phyloP scores from a whole-genome alignment of 2,888 invertebrate species.

The Lepidocyrtoides sp. region DNA sequence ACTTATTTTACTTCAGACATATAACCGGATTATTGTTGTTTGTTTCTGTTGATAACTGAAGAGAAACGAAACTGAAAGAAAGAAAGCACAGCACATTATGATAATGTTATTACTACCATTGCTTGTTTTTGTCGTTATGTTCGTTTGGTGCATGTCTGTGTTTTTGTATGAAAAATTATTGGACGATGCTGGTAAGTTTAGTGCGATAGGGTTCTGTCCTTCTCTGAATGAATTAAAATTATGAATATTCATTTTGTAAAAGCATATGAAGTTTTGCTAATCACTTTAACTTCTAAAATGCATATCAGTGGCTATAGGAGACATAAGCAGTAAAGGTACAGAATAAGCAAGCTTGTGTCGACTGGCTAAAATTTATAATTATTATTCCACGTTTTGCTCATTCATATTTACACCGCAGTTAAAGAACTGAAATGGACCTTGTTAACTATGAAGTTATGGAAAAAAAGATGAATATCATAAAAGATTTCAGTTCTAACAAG shows the following conservation, averaged over 20 bases:
- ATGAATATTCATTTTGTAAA: conserved; percentile 26
- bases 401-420: not conserved
- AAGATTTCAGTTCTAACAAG: not conserved
- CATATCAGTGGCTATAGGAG: too few species aligned
- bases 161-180: not conserved
- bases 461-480: not conserved
- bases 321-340: too few species aligned
- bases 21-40: conserved; percentile 10
- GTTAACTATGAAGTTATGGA: not conserved
- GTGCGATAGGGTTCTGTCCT: not conserved
- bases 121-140: conserved; percentile 7
- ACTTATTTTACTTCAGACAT: not conserved
- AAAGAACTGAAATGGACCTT: not conserved
- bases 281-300: not conserved
- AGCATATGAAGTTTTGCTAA: conserved; percentile 2
- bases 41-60: not conserved
- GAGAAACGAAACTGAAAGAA: not conserved
- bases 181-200: not conserved
- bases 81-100: conserved; percentile 21
- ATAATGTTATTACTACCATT: conserved; percentile 36
- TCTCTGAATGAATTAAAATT: not conserved
- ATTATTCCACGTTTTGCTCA: not conserved
- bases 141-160: not conserved
- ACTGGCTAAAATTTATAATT: too few species aligned
- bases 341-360: too few species aligned